Percentiles rank a stretch among this genome's conserved stretches.
These are phyloP conservation scores for Apistogramma diplotaenia DNA, from an alignment of 2,113 vertebrate genomes.

Conservation along the genomic window DNA sequence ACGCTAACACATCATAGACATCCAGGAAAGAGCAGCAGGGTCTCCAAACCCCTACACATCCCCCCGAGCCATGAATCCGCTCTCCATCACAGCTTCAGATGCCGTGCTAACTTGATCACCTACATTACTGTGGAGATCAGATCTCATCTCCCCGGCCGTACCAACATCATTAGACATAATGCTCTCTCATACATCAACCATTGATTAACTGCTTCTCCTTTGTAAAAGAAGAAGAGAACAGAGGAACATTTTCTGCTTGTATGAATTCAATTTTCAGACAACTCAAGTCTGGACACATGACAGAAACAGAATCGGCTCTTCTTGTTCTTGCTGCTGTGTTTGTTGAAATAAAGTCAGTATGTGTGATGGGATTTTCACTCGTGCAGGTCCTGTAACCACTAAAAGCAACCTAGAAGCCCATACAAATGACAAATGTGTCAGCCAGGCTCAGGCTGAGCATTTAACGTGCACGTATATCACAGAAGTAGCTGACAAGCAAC, in stretches of 20 bases:
- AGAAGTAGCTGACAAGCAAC: neutral
- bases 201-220: slow-evolving; percentile 6
- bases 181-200: neutral
- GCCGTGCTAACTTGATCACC: neutral
- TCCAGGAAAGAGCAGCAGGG: too few relatives aligned
- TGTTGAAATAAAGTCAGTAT: neutral
- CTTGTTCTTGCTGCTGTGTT: neutral
- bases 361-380: neutral
- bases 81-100: neutral
- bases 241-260: neutral
- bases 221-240: neutral
- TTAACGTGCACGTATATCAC: neutral
- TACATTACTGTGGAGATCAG: slow-evolving; percentile 19
- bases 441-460: neutral
- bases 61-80: neutral
- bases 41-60: neutral
- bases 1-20: neutral
- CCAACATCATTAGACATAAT: slow-evolving; percentile 5
- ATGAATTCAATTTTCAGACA: neutral
- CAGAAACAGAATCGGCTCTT: neutral
- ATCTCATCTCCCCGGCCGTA: neutral
- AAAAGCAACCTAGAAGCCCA: neutral
- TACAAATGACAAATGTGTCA: neutral
- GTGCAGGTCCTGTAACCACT: slow-evolving; percentile 1
- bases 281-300: neutral